Evolutionary conservation across 2,113 vertebrate genomes (phyloP), one percentile per base, ranked within the genome.

Genomic region (Microcebus ravelobensis): DNA sequence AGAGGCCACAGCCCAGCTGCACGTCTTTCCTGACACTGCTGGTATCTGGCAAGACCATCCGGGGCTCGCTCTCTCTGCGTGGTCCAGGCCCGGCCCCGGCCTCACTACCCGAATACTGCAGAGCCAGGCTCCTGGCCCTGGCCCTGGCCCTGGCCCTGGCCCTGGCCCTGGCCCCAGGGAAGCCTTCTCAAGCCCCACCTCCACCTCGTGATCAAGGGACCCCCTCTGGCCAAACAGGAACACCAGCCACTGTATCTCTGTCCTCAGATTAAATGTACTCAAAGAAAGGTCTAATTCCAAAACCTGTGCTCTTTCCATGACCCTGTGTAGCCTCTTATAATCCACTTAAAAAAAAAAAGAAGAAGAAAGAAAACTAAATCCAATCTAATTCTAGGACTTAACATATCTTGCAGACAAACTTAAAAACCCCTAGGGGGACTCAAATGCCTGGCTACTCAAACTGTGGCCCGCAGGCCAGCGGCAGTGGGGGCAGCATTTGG

Each of bases 341-440:
- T 74, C 81, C 77, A 50, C 31, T 87, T 57, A 61, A 65, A 83
- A 59, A 70, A 39, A 55, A n/a, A 36, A 52, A 20, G 50, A 71
- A 52, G 13, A 52, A 52, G 3, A 18, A 70, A 74, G n/a, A 11
- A 85, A 91, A 68, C 52, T 39, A 90, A 94, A 95, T 88, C 59
- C 76, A 90, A 88, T 85, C 81, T 84, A 95, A 95, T 67, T 94
- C 59, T n/a, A 97, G 91, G 85, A 95, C 80, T 80, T 91, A 96
- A 90, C 57, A 45, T 59, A 39, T 82, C 57, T 94, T 86, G 6
- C 25, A 81, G 67, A 77, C 71, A 77, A 90, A 95, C 65, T 83
- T 73, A 52, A 73, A 65, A 68, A 59, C 34, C 36, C 55, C 48
- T 71, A 7, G 29, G 71, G 77, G 61, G 4, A 31, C n/a, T 83